Base-by-base conservation (phyloP, 2,797 vertebrate species). In the Rhynchonycteris naso region DNA sequence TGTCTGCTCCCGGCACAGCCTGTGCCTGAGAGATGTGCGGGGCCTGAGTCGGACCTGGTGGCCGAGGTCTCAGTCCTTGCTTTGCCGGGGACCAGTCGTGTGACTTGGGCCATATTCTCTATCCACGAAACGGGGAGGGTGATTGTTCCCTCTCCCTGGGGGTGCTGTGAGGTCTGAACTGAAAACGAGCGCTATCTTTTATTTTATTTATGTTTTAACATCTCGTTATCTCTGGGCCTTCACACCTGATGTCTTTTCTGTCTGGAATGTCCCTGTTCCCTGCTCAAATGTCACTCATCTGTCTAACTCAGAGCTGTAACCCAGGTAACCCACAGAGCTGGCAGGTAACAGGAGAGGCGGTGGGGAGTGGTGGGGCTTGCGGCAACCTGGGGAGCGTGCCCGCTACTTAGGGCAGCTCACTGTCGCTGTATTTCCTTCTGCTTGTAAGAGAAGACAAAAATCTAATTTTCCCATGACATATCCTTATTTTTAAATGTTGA, bases 1-100 rank as follows among this genome's bases (percentile, higher is more conserved):
- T 43, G 43, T 7, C 1, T 1, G 7, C 1, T 0, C 6, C 7
- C 0, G 0, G 22, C 2, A 3, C 0, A 0, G 47, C 10, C 11
- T 7, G 61, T 22, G 18, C 13, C 47, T 9, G 4, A 75, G 69
- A 38, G 43, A 33, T 5, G 1, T 11, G 52, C 12, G 1, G 43
- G 5, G 15, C 5, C 13, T 0, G 10, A 8, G 1, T 1, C 2
- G 12, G 19, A 21, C n/a, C 8, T 24, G 11, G 14, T 1, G 50
- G 28, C 28, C 7, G 2, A 13, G 21, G 21, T 15, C 35, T 22
- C 19, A 33, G 9, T 33, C 58, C 24, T 16, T 3, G 10, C 18
- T 14, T 19, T 8, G 21, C 56, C 18, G 3, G 13, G 33, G 52
- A 6, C 28, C 8, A 3, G 14, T 18, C 43, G 9, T 2, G 35